A percentile compares a stretch with the other conserved stretches of the same genome.
Evolutionary conservation across 2,888 invertebrate species (phyloP).

Genomic region (Idaea straminata): DNA sequence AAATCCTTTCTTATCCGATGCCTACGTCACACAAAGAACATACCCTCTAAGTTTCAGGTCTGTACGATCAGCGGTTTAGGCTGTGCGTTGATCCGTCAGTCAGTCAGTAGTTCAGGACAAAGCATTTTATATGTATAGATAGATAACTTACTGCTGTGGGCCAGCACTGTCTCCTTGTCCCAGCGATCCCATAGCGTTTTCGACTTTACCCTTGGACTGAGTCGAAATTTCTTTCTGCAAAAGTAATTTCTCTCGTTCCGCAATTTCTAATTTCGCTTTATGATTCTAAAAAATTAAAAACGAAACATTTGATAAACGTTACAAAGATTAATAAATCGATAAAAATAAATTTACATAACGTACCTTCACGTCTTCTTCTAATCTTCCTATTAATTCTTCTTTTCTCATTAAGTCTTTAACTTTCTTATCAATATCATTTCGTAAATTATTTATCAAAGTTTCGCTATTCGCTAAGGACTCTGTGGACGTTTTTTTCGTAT

Average conservation of each 20-base stretch:
- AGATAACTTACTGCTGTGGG: conserved; percentile 53
- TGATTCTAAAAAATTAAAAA: conserved; percentile 50
- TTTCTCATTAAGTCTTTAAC: conserved; percentile 62
- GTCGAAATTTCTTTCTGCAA: conserved; percentile 59
- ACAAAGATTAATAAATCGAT: not conserved
- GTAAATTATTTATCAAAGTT: conserved; percentile 57
- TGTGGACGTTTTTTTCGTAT: conserved; percentile 53
- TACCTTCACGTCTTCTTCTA: conserved; percentile 72
- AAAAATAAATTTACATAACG: conserved; percentile 3
- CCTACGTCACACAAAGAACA: too few species aligned
- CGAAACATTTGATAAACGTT: not conserved
- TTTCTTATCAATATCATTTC: conserved; percentile 62
- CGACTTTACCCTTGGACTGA: conserved; percentile 63
- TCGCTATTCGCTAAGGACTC: conserved; percentile 62
- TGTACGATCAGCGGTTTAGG: too few species aligned
- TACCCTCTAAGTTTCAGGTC: too few species aligned
- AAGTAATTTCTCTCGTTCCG: conserved; percentile 61
- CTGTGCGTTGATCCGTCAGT: too few species aligned
- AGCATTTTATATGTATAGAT: not conserved
- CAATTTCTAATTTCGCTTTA: conserved; percentile 62
- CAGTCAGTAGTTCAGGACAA: too few species aligned
- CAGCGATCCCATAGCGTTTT: conserved; percentile 54
- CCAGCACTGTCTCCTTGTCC: conserved; percentile 57
- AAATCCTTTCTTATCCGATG: too few species aligned
- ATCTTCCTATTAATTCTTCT: conserved; percentile 56